These are phyloP conservation scores for Dasysyrphus albostriatus DNA, from an alignment of 2,888 invertebrate genomes.

Conservation along the genomic window DNA sequence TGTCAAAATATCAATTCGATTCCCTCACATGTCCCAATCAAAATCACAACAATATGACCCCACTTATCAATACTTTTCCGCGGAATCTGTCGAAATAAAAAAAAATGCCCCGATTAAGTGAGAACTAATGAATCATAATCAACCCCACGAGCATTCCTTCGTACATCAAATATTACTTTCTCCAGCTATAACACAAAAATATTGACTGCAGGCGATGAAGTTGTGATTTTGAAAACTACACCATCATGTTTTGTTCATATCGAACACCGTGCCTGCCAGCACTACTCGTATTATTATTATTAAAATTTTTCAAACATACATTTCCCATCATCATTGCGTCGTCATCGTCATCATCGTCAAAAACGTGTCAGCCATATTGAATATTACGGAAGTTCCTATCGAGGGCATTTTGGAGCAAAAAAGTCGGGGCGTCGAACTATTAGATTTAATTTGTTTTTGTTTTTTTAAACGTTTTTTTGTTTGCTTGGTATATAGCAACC, in stretches of 20 bases:
- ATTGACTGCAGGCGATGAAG: constrained; percentile 1
- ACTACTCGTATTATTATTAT: constrained; percentile 30
- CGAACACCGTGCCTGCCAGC: background rate
- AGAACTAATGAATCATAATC: constrained; percentile 13
- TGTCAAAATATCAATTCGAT: constrained; percentile 60
- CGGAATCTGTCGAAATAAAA: background rate
- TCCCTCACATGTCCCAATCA: constrained; percentile 33
- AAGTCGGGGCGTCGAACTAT: constrained; percentile 30
- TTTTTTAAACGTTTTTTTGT: background rate
- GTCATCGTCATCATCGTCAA: constrained; percentile 34
- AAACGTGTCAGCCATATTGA: constrained; percentile 53
- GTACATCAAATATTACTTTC: background rate
- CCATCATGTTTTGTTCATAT: constrained; percentile 21
- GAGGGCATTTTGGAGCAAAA: constrained; percentile 41
- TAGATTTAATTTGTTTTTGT: constrained; percentile 2
- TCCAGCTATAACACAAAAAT: background rate
- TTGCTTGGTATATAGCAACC: background rate
- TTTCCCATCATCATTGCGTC: constrained; percentile 51
- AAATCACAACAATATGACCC: constrained; percentile 53
- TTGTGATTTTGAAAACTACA: constrained; percentile 33
- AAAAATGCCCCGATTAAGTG: constrained; percentile 11
- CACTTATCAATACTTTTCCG: constrained; percentile 32
- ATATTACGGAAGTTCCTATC: constrained; percentile 62
- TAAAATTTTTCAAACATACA: constrained; percentile 44
- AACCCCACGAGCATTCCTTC: background rate